Conservation (phyloP, 2,888 invertebrate species). For the Nineta flava region DNA sequence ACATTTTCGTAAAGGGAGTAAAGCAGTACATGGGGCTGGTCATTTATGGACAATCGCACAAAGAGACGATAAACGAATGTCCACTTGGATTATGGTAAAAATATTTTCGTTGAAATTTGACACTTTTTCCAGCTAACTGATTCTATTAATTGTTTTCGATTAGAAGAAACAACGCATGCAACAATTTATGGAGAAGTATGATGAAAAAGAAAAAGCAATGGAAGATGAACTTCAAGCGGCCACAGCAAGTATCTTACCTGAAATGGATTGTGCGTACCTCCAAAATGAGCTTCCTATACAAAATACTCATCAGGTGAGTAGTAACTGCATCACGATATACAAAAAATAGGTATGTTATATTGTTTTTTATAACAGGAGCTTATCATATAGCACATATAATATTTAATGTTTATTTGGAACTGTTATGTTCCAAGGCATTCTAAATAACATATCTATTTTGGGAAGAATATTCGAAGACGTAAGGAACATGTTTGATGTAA, state of each 20-base stretch:
- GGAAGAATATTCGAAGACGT: no score
- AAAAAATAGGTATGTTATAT: not conserved
- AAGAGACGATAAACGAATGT: conserved; percentile 35
- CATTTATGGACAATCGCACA: conserved; percentile 79
- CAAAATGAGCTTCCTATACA: conserved; percentile 5
- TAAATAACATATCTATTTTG: no score
- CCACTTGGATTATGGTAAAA: conserved; percentile 39
- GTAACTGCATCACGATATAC: conserved; percentile 16
- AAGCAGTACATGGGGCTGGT: conserved; percentile 75
- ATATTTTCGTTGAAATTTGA: not conserved
- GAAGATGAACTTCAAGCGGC: conserved; percentile 36
- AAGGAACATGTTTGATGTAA: no score
- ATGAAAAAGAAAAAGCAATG: conserved; percentile 25
- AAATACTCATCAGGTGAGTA: conserved; percentile 8
- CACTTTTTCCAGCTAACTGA: not conserved
- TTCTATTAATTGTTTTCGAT: not conserved
- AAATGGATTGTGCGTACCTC: conserved; percentile 14
- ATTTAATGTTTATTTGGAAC: no score
- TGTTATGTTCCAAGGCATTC: no score
- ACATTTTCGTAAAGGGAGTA: conserved; percentile 74
- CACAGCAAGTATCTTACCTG: conserved; percentile 32
- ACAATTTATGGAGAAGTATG: conserved; percentile 27
- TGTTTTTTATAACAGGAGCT: conserved; percentile 5
- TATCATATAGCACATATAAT: no score
- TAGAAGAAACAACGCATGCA: conserved; percentile 38